These are phyloP conservation scores for Epizoanthus scotinus DNA, from an alignment of 92 coral and sea anemone genomes.

Conservation along the genomic window DNA sequence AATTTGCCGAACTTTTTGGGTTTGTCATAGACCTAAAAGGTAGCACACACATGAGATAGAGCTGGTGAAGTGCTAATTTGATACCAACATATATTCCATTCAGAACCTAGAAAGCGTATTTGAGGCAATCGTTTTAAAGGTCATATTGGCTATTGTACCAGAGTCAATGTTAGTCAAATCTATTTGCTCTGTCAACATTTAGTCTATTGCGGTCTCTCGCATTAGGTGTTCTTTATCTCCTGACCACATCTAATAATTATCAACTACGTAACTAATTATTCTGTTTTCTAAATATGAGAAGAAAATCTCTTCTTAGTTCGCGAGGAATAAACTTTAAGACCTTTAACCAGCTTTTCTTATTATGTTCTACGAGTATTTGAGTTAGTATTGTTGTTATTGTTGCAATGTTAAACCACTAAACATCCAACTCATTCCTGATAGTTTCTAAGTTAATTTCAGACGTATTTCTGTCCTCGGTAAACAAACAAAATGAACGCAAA, in stretches of 20 bases:
- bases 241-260: neutral
- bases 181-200: constrained; percentile 39
- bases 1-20: neutral
- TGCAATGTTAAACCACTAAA: neutral
- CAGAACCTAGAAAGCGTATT: constrained; percentile 4
- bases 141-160: neutral
- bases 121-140: neutral
- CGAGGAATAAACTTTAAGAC: neutral
- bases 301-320: neutral
- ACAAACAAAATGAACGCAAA: neutral
- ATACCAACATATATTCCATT: neutral
- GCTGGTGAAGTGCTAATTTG: constrained; percentile 29
- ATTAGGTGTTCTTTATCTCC: constrained; percentile 17
- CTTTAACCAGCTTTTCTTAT: no score
- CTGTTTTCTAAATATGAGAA: neutral
- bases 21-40: constrained; percentile 2
- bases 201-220: neutral
- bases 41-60: constrained; percentile 7
- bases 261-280: neutral
- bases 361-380: neutral
- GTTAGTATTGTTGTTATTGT: constrained; percentile 19
- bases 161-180: constrained; percentile 24
- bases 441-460: constrained; percentile 4
- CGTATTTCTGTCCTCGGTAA: neutral
- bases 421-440: constrained; percentile 14